phyloP scores from a whole-genome alignment of 2,113 vertebrate species.

The Lophura nycthemera region DNA sequence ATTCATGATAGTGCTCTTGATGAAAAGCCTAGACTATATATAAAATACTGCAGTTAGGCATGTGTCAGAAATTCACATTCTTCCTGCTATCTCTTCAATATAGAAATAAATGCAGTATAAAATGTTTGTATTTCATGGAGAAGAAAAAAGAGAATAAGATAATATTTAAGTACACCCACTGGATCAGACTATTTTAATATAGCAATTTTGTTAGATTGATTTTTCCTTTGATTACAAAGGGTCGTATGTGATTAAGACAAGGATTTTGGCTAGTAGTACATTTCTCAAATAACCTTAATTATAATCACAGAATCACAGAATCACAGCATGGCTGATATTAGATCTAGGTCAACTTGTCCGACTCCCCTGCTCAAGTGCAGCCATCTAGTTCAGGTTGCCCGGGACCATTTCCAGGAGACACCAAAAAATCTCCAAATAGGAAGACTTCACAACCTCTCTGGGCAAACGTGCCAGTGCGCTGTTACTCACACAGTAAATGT shows the following conservation, averaged over 20 bases:
- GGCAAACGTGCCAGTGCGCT: not conserved
- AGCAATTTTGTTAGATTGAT: not conserved
- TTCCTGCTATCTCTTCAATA: not conserved
- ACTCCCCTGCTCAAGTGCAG: not conserved
- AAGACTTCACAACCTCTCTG: not conserved
- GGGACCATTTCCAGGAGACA: not conserved
- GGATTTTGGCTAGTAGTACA: not conserved
- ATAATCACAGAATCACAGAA: not conserved
- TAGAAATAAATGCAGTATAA: not conserved
- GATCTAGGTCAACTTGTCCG: not conserved
- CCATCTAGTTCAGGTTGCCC: not conserved
- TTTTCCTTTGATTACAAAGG: not conserved
- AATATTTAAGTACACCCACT: not conserved
- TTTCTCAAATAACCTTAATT: not conserved
- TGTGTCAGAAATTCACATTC: not conserved
- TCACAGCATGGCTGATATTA: not conserved
- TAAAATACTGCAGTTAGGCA: not conserved
- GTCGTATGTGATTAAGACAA: not conserved
- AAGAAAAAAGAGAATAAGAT: not conserved
- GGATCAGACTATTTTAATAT: not conserved
- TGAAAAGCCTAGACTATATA: not conserved
- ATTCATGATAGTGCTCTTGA: not conserved
- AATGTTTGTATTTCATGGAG: not conserved
- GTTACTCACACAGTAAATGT: not conserved
- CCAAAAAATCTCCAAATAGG: not conserved